A percentile compares a stretch with the other conserved stretches of the same genome.
phyloP scores from a whole-genome alignment of 2,113 vertebrate species.

The Hypocryptadius cinnamomeus region DNA sequence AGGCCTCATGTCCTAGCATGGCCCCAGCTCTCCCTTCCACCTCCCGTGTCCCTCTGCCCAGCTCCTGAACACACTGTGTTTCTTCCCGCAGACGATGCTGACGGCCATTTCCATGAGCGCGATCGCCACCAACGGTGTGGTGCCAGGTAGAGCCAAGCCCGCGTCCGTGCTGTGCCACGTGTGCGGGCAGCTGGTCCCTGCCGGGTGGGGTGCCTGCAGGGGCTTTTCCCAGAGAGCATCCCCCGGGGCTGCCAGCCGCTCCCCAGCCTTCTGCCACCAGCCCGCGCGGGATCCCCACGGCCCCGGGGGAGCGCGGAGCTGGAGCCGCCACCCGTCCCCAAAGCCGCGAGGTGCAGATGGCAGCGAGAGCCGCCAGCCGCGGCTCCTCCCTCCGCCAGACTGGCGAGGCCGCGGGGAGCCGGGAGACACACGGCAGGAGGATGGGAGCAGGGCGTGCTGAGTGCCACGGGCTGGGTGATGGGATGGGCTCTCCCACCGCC shows the following conservation, averaged over 20 bases:
- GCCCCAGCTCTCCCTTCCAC: background rate
- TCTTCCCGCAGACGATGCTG: constrained; percentile 89
- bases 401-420: background rate
- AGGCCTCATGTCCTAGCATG: background rate
- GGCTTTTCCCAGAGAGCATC: background rate
- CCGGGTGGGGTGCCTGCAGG: background rate
- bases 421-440: background rate
- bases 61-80: background rate
- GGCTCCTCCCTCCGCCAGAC: constrained; percentile 43
- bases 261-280: background rate
- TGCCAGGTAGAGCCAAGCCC: constrained; percentile 79
- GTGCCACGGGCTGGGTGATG: background rate
- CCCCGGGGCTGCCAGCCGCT: background rate
- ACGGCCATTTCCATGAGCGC: constrained; percentile 99
- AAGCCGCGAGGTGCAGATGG: constrained; percentile 44
- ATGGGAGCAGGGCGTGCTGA: background rate
- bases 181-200: background rate
- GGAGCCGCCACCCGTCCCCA: background rate
- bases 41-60: background rate
- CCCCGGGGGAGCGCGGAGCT: background rate
- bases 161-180: rapidly evolving
- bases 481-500: background rate
- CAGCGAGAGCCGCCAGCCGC: constrained; percentile 15
- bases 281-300: background rate
- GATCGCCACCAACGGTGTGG: constrained; percentile 96